Base-by-base conservation (phyloP, 2,113 vertebrate genomes). In the Oryzias javanicus region DNA sequence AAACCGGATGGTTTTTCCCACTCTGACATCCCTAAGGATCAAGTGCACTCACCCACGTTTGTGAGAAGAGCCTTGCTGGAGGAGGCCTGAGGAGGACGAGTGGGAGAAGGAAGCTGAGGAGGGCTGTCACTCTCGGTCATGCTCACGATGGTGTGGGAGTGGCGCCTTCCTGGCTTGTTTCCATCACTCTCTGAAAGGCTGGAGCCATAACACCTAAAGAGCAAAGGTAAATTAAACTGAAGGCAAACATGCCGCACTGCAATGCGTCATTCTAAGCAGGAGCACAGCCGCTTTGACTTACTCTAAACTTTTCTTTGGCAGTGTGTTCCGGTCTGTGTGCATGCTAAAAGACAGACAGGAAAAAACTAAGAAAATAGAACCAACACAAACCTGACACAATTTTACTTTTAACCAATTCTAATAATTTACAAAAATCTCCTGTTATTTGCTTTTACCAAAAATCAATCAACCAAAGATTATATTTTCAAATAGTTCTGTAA, bases 301-400 rank as follows among this genome's bases (percentile, higher is more conserved):
- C 96, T 96, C 95, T 75, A 98, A 83, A 63, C 95, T 94, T 83
- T 98, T 97, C 91, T 97, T 98, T 53, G 97, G 96, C 70, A 97
- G 89, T 0, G 94, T 97, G 77, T 98, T 98, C 74, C 94, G 92
- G 88, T 97, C 95, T 0, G 94, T 91, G 74, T 92, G 94, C 85
- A 90, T 83, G 82, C 96, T 98, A 87, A 13, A 56, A 48, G 13
- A 62, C 72, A 18, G 49, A 29, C 41, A 74, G 70, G 10, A 35
- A 42, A 42, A 7, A 13, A 14, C 15, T 4, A 42, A 14, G 5
- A 42, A 6, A 4, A 42, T 42, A 18, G 15, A n/a, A 46, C 14
- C 59, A 75, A 16, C 47, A 47, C 24, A 72, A 70, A 84, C 64
- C 55, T 55, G 86, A 83, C 81, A 61, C 44, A 70, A 15, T 22